Evolutionary conservation across 1,140 invertebrate genomes (phyloP), one percentile per base, ranked within the genome.

Genomic region (Drosophila lini): DNA sequence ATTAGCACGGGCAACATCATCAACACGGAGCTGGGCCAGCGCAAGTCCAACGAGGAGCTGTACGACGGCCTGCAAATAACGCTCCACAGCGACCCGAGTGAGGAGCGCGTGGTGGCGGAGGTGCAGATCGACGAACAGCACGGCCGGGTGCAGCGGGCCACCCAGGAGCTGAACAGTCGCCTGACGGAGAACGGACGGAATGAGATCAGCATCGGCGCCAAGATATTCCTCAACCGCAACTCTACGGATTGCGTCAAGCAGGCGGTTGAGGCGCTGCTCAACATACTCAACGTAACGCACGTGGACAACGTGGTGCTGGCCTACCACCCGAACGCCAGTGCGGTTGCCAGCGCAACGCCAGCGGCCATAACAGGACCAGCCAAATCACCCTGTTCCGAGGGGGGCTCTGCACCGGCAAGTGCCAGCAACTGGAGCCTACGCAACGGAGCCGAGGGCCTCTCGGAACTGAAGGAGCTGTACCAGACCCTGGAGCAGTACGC

Each of bases 1-100:
- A 94, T 98, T 63, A 96, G 97, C 81, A 97, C 97, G 38, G 97
- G 97, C 59, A 98, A 98, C 93, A 96, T 98, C 73, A 94, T 98
- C 89, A 96, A 96, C 92, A 86, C 81, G 32, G 97, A 97, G 91
- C 95, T 96, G 57, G 96, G 95, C 9, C 82, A 86, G 73, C 95
- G 97, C 90, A 96, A 95, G 93, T 95, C 97, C 25, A 95, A 95
- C 47, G 96, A 97, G 92, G 97, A 98, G 68, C 74, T 92, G 94
- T 77, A 74, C 45, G 81, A 83, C n/a, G 80, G 80, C 32, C 78
- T 92, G 10, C 82, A 89, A 79, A 74, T 84, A 55, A 91, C 91
- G 19, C 75, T 91, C 16, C 73, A 78, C 64, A 77, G 61, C 64
- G 84, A 88, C n/a, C 84, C 80, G 6, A 74, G 36, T 16, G 73